These are phyloP conservation scores for Willisornis vidua DNA, from an alignment of 2,113 vertebrate genomes.

Conservation along the genomic window DNA sequence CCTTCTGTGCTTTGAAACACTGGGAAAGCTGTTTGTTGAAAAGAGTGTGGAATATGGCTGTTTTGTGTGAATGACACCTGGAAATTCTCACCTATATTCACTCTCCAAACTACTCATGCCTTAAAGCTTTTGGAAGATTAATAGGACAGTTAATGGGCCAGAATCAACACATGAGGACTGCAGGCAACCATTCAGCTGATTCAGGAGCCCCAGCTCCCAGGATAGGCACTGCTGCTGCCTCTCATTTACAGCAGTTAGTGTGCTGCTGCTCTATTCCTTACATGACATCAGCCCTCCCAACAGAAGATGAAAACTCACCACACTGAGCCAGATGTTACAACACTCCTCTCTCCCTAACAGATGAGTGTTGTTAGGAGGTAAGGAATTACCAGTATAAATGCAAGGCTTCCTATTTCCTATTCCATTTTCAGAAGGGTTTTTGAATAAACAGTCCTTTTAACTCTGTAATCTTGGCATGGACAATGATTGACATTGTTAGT, in stretches of 20 bases:
- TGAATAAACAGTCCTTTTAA: background rate
- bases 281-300: slow-evolving; percentile 47
- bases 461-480: background rate
- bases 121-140: slow-evolving; percentile 58
- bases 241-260: slow-evolving; percentile 18
- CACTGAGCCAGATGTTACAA: slow-evolving; percentile 50
- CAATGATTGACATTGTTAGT: background rate
- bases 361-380: slow-evolving; percentile 32
- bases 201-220: slow-evolving; percentile 1
- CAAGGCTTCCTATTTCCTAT: slow-evolving; percentile 36
- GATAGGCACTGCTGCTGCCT: slow-evolving; percentile 25
- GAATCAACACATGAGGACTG: slow-evolving; percentile 41
- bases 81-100: slow-evolving; percentile 48
- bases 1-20: background rate
- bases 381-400: slow-evolving; percentile 34
- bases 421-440: background rate
- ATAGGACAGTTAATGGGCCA: slow-evolving; percentile 47
- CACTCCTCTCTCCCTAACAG: background rate
- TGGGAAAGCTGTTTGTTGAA: slow-evolving; percentile 9
- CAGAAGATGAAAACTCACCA: slow-evolving; percentile 44
- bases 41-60: background rate
- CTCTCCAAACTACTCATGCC: background rate
- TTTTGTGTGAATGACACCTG: slow-evolving; percentile 39
- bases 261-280: slow-evolving; percentile 10
- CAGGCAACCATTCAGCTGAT: slow-evolving; percentile 15